These are phyloP conservation scores for Tetanocera ferruginea DNA, from an alignment of 2,888 invertebrate species.

Conservation along the genomic window DNA sequence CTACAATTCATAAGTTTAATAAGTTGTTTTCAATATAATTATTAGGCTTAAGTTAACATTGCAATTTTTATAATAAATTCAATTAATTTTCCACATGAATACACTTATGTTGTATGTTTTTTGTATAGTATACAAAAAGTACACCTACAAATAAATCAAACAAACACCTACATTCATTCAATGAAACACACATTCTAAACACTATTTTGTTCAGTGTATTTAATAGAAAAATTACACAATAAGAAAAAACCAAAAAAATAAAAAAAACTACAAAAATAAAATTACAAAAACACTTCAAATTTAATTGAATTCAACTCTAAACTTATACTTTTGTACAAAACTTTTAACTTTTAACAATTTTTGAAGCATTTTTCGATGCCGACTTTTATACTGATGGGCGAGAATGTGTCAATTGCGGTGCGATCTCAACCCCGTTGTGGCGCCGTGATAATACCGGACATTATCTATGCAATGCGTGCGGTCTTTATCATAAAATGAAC, in stretches of 20 bases:
- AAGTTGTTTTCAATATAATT: too few relatives aligned
- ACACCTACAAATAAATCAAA: constrained; percentile 38
- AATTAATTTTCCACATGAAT: constrained; percentile 62
- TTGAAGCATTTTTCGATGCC: constrained; percentile 70
- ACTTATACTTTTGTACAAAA: constrained; percentile 10
- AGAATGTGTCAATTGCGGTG: constrained; percentile 98
- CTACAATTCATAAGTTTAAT: too few relatives aligned
- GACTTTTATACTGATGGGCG: constrained; percentile 83
- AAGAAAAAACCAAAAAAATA: constrained; percentile 31
- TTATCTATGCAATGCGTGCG: constrained; percentile 99
- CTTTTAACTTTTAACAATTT: constrained; percentile 50
- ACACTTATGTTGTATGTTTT: background rate
- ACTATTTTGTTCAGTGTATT: background rate
- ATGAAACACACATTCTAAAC: constrained; percentile 1
- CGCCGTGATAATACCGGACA: constrained; percentile 98
- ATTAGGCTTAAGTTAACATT: background rate
- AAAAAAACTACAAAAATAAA: constrained; percentile 43
- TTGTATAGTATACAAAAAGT: background rate
- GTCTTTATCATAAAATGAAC: constrained; percentile 97
- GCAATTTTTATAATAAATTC: constrained; percentile 66
- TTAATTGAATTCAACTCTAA: background rate
- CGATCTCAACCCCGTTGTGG: constrained; percentile 98
- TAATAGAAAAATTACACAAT: constrained; percentile 19
- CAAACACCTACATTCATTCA: constrained; percentile 43
- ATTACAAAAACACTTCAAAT: constrained; percentile 39